These are phyloP conservation scores for Anseranas semipalmata DNA, from an alignment of 2,113 vertebrate species.

Conservation along the genomic window DNA sequence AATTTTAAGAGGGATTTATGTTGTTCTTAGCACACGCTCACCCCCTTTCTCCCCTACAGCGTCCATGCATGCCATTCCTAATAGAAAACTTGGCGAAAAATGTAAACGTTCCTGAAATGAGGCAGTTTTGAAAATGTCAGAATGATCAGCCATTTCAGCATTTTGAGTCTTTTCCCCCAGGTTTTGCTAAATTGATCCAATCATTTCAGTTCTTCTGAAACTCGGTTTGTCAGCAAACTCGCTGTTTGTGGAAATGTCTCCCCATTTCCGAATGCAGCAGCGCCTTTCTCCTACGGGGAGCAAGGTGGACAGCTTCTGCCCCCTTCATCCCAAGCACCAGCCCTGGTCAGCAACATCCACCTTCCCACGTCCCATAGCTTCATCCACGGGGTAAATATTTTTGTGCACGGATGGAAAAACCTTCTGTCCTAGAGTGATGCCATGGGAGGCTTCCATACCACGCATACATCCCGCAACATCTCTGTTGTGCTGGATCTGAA, in stretches of 20 bases:
- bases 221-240: slow-evolving; percentile 41
- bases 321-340: neutral
- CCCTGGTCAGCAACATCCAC: neutral
- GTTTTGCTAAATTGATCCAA: slow-evolving; percentile 67
- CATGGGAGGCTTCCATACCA: neutral
- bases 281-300: neutral
- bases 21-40: neutral
- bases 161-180: slow-evolving; percentile 42
- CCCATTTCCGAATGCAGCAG: neutral
- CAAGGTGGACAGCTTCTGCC: rapidly evolving
- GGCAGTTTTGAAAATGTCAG: slow-evolving; percentile 58
- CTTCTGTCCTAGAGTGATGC: neutral
- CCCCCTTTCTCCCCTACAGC: neutral
- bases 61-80: slow-evolving; percentile 1
- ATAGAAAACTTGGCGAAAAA: neutral
- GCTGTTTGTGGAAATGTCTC: neutral
- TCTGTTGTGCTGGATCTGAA: neutral
- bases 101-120: slow-evolving; percentile 29
- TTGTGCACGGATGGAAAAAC: neutral
- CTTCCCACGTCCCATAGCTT: neutral
- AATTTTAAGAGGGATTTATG: neutral
- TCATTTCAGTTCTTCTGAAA: slow-evolving; percentile 59
- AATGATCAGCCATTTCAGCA: slow-evolving; percentile 65
- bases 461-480: rapidly evolving
- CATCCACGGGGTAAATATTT: neutral